Percentiles rank a stretch among this genome's conserved stretches.
These are phyloP conservation scores for Clarias macrocephalus DNA, from an alignment of 2,113 vertebrate species.

Conservation along the genomic window DNA sequence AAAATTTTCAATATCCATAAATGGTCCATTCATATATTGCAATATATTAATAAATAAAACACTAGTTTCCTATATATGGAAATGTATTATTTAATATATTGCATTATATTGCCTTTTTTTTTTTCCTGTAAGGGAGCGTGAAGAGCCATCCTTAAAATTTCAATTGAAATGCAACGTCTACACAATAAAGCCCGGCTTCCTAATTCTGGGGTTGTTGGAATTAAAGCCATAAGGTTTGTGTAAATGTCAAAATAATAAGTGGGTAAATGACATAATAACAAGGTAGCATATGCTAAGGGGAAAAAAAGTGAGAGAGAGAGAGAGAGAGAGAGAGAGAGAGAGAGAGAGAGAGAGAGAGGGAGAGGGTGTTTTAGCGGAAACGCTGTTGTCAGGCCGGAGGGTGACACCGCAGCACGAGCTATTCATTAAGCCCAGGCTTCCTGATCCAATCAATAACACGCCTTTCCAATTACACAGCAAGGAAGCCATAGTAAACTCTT, in stretches of 20 bases:
- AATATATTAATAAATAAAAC: no score
- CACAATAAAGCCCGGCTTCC: not conserved
- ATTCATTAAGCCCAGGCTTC: constrained; percentile 55
- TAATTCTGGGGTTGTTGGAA: not conserved
- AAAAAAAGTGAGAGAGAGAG: no score
- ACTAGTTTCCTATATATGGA: no score
- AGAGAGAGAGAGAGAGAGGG: no score
- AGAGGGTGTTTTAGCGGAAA: constrained; percentile 8
- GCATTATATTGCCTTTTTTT: no score
- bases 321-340: no score
- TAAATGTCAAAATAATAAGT: constrained; percentile 10
- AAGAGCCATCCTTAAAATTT: not conserved
- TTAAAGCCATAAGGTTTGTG: not conserved
- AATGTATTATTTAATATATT: no score
- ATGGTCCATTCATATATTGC: no score
- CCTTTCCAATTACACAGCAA: constrained; percentile 52
- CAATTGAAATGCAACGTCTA: not conserved
- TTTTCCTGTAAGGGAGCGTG: not conserved
- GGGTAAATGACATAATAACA: constrained; percentile 32
- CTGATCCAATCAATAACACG: constrained; percentile 57
- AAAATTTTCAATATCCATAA: no score
- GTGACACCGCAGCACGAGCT: constrained; percentile 31
- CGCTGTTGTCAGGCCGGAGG: constrained; percentile 9
- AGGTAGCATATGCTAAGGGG: not conserved
- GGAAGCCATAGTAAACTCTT: constrained; percentile 48